Percentiles rank a stretch among this genome's conserved stretches.
phyloP scores from a whole-genome alignment of 2,888 invertebrate species.

The Lasioglossum zephyrum region DNA sequence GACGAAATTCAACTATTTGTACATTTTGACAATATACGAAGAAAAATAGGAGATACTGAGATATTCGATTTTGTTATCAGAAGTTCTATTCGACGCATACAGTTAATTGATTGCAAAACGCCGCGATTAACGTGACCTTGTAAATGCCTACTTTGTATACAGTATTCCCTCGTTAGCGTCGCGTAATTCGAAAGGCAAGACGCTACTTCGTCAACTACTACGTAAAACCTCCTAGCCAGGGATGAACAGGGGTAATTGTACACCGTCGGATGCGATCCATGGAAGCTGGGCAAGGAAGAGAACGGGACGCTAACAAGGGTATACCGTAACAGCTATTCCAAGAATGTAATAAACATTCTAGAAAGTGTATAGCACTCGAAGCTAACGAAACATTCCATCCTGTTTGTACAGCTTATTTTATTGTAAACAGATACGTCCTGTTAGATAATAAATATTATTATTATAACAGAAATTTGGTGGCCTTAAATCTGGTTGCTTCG shows the following conservation, averaged over 20 bases:
- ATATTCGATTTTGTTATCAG: constrained; percentile 52
- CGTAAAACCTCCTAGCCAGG: background rate
- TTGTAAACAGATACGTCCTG: constrained; percentile 72
- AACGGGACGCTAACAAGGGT: background rate
- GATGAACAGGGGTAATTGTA: background rate
- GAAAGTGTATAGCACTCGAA: constrained; percentile 57
- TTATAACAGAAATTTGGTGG: constrained; percentile 69
- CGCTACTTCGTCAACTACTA: background rate
- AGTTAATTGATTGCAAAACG: constrained; percentile 49
- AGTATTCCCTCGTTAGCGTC: constrained; percentile 7
- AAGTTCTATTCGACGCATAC: constrained; percentile 53
- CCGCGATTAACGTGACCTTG: constrained; percentile 44
- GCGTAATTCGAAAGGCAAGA: background rate
- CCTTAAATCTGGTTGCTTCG: constrained; percentile 69
- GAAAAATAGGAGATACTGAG: constrained; percentile 27
- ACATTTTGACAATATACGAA: constrained; percentile 63
- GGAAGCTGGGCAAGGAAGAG: background rate
- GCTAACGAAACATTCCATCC: constrained; percentile 74
- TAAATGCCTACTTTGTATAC: constrained; percentile 68
- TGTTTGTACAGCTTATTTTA: constrained; percentile 75
- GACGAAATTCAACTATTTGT: constrained; percentile 57
- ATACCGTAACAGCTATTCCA: constrained; percentile 53
- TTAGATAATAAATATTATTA: constrained; percentile 73
- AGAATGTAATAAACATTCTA: constrained; percentile 63
- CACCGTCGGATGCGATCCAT: background rate